phyloP scores from a whole-genome alignment of 2,797 vertebrate genomes.

The Mastacembelus armatus region DNA sequence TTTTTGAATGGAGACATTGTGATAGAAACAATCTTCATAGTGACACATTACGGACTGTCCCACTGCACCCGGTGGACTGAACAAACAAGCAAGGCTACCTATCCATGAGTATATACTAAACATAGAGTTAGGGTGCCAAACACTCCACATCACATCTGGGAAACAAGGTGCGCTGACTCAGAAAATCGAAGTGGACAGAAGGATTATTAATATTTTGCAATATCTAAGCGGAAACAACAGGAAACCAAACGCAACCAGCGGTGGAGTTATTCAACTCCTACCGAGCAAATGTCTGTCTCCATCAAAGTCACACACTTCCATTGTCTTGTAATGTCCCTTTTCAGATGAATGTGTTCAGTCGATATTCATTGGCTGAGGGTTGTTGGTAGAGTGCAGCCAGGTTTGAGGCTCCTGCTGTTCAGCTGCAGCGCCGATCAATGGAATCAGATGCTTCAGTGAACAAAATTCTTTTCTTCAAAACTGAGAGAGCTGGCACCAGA shows the following conservation, averaged over 20 bases:
- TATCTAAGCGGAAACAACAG: not conserved
- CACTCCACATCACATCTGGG: not conserved
- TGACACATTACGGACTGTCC: conserved; percentile 18
- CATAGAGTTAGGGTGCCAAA: not conserved
- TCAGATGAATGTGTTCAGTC: conserved; percentile 22
- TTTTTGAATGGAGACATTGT: conserved; percentile 7
- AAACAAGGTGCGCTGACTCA: not conserved
- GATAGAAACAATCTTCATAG: conserved; percentile 17
- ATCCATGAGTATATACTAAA: not conserved
- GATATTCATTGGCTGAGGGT: conserved; percentile 20
- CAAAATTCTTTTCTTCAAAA: conserved; percentile 43
- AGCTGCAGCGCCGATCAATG: conserved; percentile 48
- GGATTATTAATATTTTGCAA: not conserved
- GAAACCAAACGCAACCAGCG: not conserved
- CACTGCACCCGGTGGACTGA: not conserved
- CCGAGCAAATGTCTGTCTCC: conserved; percentile 1
- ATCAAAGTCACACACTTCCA: conserved; percentile 10
- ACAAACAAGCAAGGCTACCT: not conserved
- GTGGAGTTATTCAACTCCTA: not conserved
- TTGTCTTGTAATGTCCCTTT: conserved; percentile 1
- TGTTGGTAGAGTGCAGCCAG: conserved; percentile 30
- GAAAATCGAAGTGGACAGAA: not conserved
- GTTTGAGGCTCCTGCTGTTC: conserved; percentile 38
- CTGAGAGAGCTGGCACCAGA: conserved; percentile 11
- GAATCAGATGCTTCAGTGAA: conserved; percentile 39